These are phyloP conservation scores for Galeruca laticollis DNA, from an alignment of 2,888 invertebrate species.

Conservation along the genomic window DNA sequence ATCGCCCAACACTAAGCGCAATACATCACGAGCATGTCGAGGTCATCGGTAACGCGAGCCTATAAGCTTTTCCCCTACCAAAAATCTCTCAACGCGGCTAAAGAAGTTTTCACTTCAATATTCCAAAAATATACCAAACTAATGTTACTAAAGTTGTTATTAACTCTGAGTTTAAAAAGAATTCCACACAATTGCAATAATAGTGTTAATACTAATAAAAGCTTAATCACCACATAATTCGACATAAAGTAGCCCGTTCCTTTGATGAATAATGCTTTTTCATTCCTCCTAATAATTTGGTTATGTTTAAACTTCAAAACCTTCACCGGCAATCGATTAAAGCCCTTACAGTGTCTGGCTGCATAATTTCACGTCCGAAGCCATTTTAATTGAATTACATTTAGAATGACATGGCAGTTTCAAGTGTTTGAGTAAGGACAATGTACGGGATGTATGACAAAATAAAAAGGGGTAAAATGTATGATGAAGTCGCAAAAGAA, in stretches of 20 bases:
- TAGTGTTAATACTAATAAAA: too few relatives aligned
- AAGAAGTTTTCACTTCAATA: too few relatives aligned
- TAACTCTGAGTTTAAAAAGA: not conserved
- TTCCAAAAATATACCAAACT: too few relatives aligned
- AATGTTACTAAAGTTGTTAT: too few relatives aligned
- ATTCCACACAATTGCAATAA: not conserved
- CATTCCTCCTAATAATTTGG: not conserved
- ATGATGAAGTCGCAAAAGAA: too few relatives aligned
- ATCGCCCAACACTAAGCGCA: too few relatives aligned
- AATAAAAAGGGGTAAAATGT: not conserved
- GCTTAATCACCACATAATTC: not conserved
- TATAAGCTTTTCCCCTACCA: too few relatives aligned
- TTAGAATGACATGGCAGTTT: slow-evolving; percentile 3
- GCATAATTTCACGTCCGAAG: not conserved
- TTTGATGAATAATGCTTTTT: not conserved
- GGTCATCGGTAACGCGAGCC: too few relatives aligned
- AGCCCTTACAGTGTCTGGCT: slow-evolving; percentile 6
- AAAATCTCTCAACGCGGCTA: too few relatives aligned
- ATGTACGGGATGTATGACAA: not conserved
- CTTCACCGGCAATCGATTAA: not conserved
- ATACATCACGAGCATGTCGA: too few relatives aligned
- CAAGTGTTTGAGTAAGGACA: not conserved
- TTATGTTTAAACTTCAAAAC: slow-evolving; percentile 1
- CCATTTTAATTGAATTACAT: not conserved
- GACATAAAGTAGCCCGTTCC: not conserved